These are phyloP conservation scores for Orthonevra nobilis DNA, from an alignment of 2,888 invertebrate genomes.

Conservation along the genomic window DNA sequence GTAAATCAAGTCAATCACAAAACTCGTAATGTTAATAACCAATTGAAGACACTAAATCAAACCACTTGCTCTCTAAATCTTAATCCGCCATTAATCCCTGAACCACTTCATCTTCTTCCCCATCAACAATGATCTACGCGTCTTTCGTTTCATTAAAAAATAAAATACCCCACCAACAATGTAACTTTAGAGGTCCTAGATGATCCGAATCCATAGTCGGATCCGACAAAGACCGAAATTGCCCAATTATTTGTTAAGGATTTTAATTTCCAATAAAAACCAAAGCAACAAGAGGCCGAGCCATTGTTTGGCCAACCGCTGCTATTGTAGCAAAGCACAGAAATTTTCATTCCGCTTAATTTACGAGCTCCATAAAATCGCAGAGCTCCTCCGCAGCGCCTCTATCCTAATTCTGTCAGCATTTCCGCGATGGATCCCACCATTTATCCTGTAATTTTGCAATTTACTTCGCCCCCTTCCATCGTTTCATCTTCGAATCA, in stretches of 20 bases:
- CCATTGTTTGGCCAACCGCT: slow-evolving; percentile 2
- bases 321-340: no score
- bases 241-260: slow-evolving; percentile 43
- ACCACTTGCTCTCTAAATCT: slow-evolving; percentile 13
- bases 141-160: no score
- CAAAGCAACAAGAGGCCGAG: background rate
- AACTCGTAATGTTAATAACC: slow-evolving; percentile 27
- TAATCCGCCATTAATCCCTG: slow-evolving; percentile 3
- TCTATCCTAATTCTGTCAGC: background rate
- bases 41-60: slow-evolving; percentile 25
- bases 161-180: slow-evolving; percentile 10
- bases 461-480: slow-evolving; percentile 6
- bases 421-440: slow-evolving; percentile 13
- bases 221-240: no score
- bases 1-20: slow-evolving; percentile 17
- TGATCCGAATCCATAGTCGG: no score
- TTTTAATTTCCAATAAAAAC: slow-evolving; percentile 61
- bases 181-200: slow-evolving; percentile 35
- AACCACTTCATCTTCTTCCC: slow-evolving; percentile 9
- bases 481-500: slow-evolving; percentile 26
- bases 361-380: slow-evolving; percentile 63
- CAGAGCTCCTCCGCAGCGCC: slow-evolving; percentile 15
- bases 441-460: slow-evolving; percentile 47
- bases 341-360: slow-evolving; percentile 44
- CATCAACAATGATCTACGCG: slow-evolving; percentile 14